These are phyloP conservation scores for Apodemus sylvaticus DNA, from an alignment of 2,113 vertebrate species.

Conservation along the genomic window DNA sequence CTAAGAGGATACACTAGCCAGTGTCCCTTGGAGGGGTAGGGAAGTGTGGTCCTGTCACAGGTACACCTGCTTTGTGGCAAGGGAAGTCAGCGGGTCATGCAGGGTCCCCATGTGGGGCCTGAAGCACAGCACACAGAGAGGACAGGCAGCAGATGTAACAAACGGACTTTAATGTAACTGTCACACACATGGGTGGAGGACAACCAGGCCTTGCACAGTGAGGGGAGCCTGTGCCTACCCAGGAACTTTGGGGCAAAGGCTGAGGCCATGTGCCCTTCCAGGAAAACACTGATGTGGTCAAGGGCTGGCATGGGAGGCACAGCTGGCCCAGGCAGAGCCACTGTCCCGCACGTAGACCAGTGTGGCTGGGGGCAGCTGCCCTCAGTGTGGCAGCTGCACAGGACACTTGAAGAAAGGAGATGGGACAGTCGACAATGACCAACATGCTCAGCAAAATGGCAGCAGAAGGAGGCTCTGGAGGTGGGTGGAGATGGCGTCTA, in stretches of 20 bases:
- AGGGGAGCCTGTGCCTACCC: background rate
- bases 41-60: too few relatives aligned
- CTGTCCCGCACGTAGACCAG: background rate
- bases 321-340: background rate
- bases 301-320: background rate
- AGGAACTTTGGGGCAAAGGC: background rate
- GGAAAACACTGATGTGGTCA: background rate
- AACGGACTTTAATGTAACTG: background rate
- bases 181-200: background rate
- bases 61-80: too few relatives aligned
- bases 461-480: background rate
- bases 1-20: background rate
- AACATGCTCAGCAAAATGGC: constrained; percentile 10
- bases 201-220: too few relatives aligned
- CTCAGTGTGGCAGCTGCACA: background rate
- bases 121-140: background rate
- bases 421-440: background rate
- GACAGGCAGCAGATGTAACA: background rate
- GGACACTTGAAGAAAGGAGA: background rate
- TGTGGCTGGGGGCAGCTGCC: background rate
- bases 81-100: background rate
- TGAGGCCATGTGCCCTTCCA: background rate
- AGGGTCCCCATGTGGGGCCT: background rate
- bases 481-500: background rate
- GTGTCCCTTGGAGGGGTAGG: background rate